Conservation (phyloP, 2,797 vertebrate genomes). For the Denticeps clupeoides region DNA sequence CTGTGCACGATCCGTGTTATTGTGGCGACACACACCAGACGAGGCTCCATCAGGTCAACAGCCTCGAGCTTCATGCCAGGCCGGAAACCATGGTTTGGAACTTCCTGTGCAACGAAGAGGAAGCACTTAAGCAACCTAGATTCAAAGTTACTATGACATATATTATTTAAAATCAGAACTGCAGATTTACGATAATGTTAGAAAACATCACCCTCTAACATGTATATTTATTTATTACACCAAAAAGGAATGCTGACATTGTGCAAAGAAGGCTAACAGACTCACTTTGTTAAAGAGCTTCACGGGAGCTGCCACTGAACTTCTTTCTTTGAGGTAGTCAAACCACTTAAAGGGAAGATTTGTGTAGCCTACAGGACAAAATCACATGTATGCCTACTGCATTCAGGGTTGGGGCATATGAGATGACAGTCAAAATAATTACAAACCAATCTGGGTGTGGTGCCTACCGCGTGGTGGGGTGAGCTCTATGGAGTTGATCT, state of each 20-base stretch:
- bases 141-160: too few species aligned
- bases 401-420: too few species aligned
- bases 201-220: too few species aligned
- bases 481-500: constrained; percentile 87
- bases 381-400: too few species aligned
- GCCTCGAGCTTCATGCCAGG: constrained; percentile 86
- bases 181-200: too few species aligned
- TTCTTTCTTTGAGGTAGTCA: constrained; percentile 82
- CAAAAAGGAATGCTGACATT: background rate
- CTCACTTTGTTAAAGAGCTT: constrained; percentile 86
- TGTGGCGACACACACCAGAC: constrained; percentile 81
- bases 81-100: constrained; percentile 80
- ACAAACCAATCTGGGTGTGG: too few species aligned
- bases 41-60: constrained; percentile 86
- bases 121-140: background rate
- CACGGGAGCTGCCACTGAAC: constrained; percentile 80
- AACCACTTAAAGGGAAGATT: constrained; percentile 88
- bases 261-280: background rate
- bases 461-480: constrained; percentile 78
- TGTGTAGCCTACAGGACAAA: constrained; percentile 70
- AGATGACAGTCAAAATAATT: too few species aligned
- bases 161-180: too few species aligned
- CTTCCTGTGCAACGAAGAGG: constrained; percentile 49
- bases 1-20: constrained; percentile 83
- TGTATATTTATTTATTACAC: too few species aligned